These are phyloP conservation scores for Deilephila elpenor DNA, from an alignment of 2,888 invertebrate genomes.

Conservation along the genomic window DNA sequence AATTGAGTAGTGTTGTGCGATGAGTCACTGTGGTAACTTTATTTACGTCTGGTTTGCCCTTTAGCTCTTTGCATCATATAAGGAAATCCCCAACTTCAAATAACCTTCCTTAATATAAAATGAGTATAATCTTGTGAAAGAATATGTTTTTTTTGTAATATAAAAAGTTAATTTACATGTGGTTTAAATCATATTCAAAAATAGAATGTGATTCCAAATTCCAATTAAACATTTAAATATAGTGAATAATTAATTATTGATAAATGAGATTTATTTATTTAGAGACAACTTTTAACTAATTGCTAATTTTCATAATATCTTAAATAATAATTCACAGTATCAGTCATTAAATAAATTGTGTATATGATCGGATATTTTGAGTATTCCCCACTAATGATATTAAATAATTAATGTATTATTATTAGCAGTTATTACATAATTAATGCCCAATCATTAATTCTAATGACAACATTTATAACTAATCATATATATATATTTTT, in stretches of 20 bases:
- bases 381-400: not conserved
- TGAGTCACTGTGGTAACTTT: not conserved
- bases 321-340: not conserved
- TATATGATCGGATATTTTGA: not conserved
- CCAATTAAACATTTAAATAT: too few relatives aligned
- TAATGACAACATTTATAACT: not conserved
- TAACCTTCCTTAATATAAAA: not conserved
- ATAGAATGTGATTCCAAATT: too few relatives aligned
- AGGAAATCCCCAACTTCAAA: slow-evolving; percentile 13
- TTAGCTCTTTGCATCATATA: slow-evolving; percentile 6
- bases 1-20: not conserved
- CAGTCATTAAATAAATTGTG: not conserved
- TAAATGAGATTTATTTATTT: too few relatives aligned
- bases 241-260: too few relatives aligned
- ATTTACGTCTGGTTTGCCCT: slow-evolving; percentile 21
- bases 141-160: too few relatives aligned
- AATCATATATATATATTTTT: not conserved
- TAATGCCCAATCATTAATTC: not conserved
- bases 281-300: too few relatives aligned
- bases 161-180: too few relatives aligned
- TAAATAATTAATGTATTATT: not conserved
- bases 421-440: slow-evolving; percentile 11
- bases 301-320: too few relatives aligned
- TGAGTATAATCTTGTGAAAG: not conserved
- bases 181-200: too few relatives aligned